These are phyloP conservation scores for Cepaea hortensis DNA, from an alignment of 2,888 invertebrate species.

Conservation along the genomic window DNA sequence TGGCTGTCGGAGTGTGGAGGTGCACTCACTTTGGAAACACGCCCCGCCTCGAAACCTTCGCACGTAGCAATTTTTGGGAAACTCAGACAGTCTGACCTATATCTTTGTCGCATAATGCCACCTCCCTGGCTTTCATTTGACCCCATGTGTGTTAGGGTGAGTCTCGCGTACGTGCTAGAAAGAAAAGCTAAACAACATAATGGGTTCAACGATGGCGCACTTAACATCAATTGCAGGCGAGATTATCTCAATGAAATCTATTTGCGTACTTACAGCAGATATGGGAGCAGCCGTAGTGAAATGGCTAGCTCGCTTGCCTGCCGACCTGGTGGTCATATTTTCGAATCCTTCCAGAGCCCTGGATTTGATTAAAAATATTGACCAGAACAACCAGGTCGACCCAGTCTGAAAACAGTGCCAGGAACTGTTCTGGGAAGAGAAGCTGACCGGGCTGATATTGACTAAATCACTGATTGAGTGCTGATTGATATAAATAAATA, in stretches of 20 bases:
- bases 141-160: not conserved
- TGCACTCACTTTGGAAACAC: not conserved
- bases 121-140: constrained; percentile 3
- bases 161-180: not conserved
- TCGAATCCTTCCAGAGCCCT: too few species aligned
- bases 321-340: too few species aligned
- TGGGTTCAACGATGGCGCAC: constrained; percentile 20
- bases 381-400: too few species aligned
- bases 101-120: not conserved
- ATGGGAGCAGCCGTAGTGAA: too few species aligned
- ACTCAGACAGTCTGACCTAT: constrained; percentile 15
- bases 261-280: not conserved
- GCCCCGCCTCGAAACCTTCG: not conserved
- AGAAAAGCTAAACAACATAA: constrained; percentile 11
- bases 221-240: constrained; percentile 11
- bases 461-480: too few species aligned
- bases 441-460: too few species aligned
- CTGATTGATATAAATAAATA: too few species aligned
- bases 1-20: too few species aligned
- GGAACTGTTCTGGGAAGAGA: too few species aligned
- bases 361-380: too few species aligned
- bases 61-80: not conserved
- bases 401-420: too few species aligned
- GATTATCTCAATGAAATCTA: constrained; percentile 11
- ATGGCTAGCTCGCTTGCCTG: too few species aligned